A percentile compares a stretch with the other conserved stretches of the same genome.
Evolutionary conservation across 2,113 vertebrate species (phyloP).

Genomic region (Sus scrofa): DNA sequence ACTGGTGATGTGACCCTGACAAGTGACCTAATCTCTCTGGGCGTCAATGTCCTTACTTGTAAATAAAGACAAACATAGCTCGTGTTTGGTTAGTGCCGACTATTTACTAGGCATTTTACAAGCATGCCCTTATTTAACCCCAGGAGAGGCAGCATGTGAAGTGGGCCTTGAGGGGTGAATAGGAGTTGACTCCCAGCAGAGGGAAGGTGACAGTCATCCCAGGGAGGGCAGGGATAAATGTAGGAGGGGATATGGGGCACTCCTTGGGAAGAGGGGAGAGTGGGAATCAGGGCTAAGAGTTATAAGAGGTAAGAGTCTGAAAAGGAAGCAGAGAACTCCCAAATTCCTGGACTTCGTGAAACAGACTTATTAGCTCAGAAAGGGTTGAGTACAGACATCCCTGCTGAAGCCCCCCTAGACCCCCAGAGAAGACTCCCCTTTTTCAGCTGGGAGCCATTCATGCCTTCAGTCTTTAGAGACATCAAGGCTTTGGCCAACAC

Average conservation of each 20-base stretch:
- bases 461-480: not conserved
- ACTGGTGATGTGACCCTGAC: not conserved
- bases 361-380: not conserved
- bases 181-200: not conserved
- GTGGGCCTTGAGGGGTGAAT: not conserved
- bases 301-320: not conserved
- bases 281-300: not conserved
- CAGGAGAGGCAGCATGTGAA: not conserved
- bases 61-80: not conserved
- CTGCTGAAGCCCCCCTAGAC: too few species aligned
- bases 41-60: constrained; percentile 12
- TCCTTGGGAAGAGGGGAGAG: not conserved
- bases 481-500: not conserved
- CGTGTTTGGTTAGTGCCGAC: not conserved
- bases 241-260: not conserved
- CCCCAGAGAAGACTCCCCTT: not conserved
- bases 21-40: accelerated
- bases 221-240: not conserved
- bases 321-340: not conserved
- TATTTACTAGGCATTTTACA: not conserved
- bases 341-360: not conserved
- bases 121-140: not conserved
- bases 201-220: not conserved
- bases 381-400: not conserved
- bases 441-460: not conserved